Base-by-base conservation (phyloP, 1,140 invertebrate species). In the Zeugodacus cucurbitae region DNA sequence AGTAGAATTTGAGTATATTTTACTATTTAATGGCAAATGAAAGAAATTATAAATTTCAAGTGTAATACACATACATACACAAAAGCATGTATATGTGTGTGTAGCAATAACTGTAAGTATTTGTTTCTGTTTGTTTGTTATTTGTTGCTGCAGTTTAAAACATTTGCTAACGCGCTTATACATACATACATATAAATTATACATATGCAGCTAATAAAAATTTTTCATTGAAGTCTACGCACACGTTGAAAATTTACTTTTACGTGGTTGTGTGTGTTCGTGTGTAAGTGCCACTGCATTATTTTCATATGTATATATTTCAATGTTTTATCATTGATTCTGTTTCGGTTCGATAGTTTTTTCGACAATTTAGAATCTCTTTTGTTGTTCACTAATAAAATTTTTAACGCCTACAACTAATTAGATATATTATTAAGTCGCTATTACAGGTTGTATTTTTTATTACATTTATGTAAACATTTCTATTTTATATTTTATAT, bases 321-420 rank as follows among this genome's bases (percentile, higher is more conserved):
- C 32, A 32, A 41, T 87, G 7, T 64, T 48, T 67, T 74, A 17
- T 78, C 41, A 8, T 62, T 26, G n/a, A 29, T 11, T 67, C 0
- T 32, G 59, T 3, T 58, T 11, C 34, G 29, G 6, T 37, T 67
- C n/a, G 1, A 11, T 67, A n/a, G 14, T 54, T 54, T 6, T 17
- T 54, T 86, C 20, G 32, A 26, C 41, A 82, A 82, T 82, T 82
- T 82, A 82, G 74, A 82, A 82, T 82, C 74, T 82, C 29, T 82
- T 2, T 41, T 82, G 41, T 26, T 54, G 41, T 48, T 48, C 74
- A 20, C 74, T 82, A 82, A 37, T 82, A 48, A 82, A 82, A 29
- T 82, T 48, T 74, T 54, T 48, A 82, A 82, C 74, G 74, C n/a
- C 74, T 82, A 82, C 26, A 14, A 26, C 41, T 44, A 48, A n/a